Base-by-base conservation (phyloP, 1,140 invertebrate genomes). In the Meloidogyne floridensis region DNA sequence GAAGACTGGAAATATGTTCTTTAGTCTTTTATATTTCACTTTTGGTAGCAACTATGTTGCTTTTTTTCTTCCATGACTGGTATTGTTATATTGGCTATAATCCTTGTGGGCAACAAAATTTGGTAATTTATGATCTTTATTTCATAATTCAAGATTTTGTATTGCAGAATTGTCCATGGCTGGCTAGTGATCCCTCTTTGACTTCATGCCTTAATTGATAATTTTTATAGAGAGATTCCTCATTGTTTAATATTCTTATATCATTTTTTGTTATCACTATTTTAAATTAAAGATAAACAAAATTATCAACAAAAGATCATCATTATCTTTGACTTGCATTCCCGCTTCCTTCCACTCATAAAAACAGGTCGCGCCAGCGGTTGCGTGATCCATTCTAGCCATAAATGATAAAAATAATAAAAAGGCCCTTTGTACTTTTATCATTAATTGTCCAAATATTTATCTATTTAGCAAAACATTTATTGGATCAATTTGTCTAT, bases 51-150 rank as follows among this genome's bases (percentile, higher is more conserved):
- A 89, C 88, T 2, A 87, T 88, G 83, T 89, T 88, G 70, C 72
- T 89, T 3, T 89, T 89, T 85, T 89, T 89, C 84, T 90, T 89
- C 75, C 89, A 89, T 59, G 87, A 89, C 71, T 89, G 88, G 88
- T 89, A 89, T 75, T 89, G 88, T 69, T 80, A 85, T 15, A 82
- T 89, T 78, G 88, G 83, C 43, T 86, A 88, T 70, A 88, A 87
- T 79, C 87, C 89, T 3, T 89, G 88, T 71, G 88, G 87, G 1
- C 79, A 83, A 42, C 75, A 75, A 7, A 89, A 89, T 79, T 76
- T 89, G 32, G 89, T 90, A 75, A 87, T 85, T 56, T 85, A 86
- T 6, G 15, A 47, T 47, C 7, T 47, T 65, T 90, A 80, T 32
- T 32, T 32, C 1, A 32, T 32, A 65, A 72, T 15, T 6, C 47